These are phyloP conservation scores for Hirtodrosophila alboralis DNA, from an alignment of 2,888 invertebrate genomes.

Conservation along the genomic window DNA sequence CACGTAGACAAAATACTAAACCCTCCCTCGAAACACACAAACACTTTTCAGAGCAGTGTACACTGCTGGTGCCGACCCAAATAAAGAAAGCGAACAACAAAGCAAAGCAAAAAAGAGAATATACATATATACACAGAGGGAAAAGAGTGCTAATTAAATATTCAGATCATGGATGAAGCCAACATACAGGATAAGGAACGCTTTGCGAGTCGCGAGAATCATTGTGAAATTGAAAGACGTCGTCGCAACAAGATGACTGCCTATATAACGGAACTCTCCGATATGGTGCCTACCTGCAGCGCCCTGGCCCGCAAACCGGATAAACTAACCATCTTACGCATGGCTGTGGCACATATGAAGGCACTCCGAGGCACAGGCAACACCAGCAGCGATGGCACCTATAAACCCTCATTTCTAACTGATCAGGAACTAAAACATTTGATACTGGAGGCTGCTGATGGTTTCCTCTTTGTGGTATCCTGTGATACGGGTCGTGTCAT, in stretches of 20 bases:
- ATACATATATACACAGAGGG: background rate
- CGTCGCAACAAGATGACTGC: constrained; percentile 99
- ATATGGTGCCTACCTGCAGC: constrained; percentile 99
- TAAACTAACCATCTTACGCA: constrained; percentile 98
- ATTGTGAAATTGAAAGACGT: constrained; percentile 99
- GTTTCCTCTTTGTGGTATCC: constrained; percentile 92
- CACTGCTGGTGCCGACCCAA: constrained; percentile 74
- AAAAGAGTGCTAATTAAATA: constrained; percentile 60
- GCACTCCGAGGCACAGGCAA: constrained; percentile 97
- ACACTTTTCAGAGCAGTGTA: constrained; percentile 50
- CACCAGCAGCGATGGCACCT: constrained; percentile 97
- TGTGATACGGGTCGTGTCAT: constrained; percentile 99
- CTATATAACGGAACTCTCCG: constrained; percentile 99
- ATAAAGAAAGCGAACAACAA: constrained; percentile 64
- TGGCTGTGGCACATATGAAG: constrained; percentile 99
- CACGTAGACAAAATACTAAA: constrained; percentile 75
- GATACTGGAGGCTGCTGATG: constrained; percentile 99
- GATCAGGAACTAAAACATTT: constrained; percentile 99
- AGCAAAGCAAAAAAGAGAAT: constrained; percentile 50
- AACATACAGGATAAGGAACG: constrained; percentile 98
- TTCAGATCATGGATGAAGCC: constrained; percentile 91
- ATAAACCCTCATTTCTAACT: constrained; percentile 99
- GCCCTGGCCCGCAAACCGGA: constrained; percentile 99
- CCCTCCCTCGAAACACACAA: constrained; percentile 54
- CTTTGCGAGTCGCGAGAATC: constrained; percentile 98